Percentiles rank a stretch among this genome's conserved stretches.
These are phyloP conservation scores for Probosciger aterrimus DNA, from an alignment of 2,113 vertebrate species.

Conservation along the genomic window DNA sequence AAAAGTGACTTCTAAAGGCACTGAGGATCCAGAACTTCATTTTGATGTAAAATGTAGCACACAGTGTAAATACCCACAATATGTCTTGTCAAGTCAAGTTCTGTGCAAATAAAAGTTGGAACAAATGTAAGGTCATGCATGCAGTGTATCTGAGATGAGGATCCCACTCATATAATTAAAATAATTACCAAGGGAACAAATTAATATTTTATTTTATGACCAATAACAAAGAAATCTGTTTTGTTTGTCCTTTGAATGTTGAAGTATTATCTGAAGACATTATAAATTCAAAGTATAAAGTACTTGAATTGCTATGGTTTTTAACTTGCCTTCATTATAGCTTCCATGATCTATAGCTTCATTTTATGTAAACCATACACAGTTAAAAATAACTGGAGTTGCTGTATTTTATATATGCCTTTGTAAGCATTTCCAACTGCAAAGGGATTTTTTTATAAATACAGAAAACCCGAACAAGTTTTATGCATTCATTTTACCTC, in stretches of 20 bases:
- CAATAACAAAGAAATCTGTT: neutral
- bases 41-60: neutral
- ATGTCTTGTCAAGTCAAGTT: neutral
- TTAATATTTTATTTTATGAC: conserved; percentile 2
- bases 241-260: conserved; percentile 2
- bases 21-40: neutral
- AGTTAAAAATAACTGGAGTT: conserved; percentile 60
- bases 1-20: neutral
- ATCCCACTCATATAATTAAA: neutral
- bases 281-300: conserved; percentile 29
- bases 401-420: conserved; percentile 67
- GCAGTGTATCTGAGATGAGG: neutral
- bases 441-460: conserved; percentile 63
- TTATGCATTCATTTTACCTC: conserved; percentile 78
- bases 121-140: neutral
- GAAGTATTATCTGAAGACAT: neutral
- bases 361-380: conserved; percentile 70
- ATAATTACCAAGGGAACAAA: neutral
- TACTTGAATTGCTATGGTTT: neutral
- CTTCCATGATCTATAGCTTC: conserved; percentile 52
- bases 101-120: neutral
- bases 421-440: conserved; percentile 70
- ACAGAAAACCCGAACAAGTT: conserved; percentile 24
- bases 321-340: conserved; percentile 42
- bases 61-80: neutral